Base-by-base conservation (phyloP, 2,797 vertebrate genomes). In the Eutrigla gurnardus region DNA sequence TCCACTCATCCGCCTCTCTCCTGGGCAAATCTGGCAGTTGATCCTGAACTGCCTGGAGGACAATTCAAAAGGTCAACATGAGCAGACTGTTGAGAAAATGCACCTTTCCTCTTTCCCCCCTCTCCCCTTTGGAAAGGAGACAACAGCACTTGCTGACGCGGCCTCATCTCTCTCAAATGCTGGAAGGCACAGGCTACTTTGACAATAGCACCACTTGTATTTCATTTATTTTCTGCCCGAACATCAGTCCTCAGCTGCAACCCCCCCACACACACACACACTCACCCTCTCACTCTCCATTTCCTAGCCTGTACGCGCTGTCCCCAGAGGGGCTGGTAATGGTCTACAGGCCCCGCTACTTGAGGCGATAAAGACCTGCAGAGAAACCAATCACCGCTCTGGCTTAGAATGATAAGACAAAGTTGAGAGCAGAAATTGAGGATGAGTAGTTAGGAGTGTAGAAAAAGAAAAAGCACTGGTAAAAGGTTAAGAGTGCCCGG, bases 51-150 rank as follows among this genome's bases (percentile, higher is more conserved):
- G 88, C 86, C 91, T 78, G 54, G 80, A 94, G 90, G 91, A 93
- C 83, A 75, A 86, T 90, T 90, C 43, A 57, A 94, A 94, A 95
- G 93, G 93, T 94, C 94, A 93, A 52, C 33, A 45, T 17, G 12
- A 80, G 83, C 75, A 65, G 82, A 88, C 85, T 58, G 73, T 84
- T 78, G 77, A 83, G 60, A 82, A 86, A 83, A 80, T 59, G 54
- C 70, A 77, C 74, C 70, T 77, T 77, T 45, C 49, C 77, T 10
- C 47, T 10, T 18, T 5, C 54, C 5, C 55, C 49, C 13, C 45
- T 74, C 70, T 83, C 64, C 86, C 74, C 71, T 83, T 64, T 84
- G 76, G 86, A 89, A 73, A 70, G 77, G 80, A 85, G 85, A 91
- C 91, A 90, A 86, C 82, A 85, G 81, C 88, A 70, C 84, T 83